Conservation (phyloP, 2,113 vertebrate species). For the Plecturocebus donacophilus region DNA sequence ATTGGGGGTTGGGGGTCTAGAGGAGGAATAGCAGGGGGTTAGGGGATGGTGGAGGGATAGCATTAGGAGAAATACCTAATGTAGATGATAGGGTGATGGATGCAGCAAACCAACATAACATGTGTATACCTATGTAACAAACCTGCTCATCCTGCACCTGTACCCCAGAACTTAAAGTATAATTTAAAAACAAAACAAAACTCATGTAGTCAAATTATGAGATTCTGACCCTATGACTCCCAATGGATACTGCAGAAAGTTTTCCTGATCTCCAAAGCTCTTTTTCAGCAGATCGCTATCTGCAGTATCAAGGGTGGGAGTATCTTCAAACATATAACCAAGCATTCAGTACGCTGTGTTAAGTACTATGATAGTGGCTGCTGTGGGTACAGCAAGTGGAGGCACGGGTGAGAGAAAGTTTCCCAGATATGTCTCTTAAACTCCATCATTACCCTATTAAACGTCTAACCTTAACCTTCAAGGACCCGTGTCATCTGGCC, state of each 20-base stretch:
- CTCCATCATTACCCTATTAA: fast-evolving
- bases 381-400: no score
- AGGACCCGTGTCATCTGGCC: fast-evolving
- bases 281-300: neutral
- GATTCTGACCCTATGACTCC: neutral
- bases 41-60: no score
- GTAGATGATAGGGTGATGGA: no score
- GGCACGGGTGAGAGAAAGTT: no score
- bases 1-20: no score
- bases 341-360: neutral
- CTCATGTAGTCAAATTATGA: neutral
- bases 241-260: neutral
- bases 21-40: no score
- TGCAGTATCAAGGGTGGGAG: neutral
- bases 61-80: no score
- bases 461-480: neutral
- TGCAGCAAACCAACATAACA: no score
- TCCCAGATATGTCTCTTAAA: neutral
- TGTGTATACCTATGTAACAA: no score
- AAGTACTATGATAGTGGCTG: fast-evolving
- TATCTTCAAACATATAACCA: neutral
- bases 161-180: no score
- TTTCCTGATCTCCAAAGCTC: neutral
- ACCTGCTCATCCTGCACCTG: no score
- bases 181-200: neutral